These are phyloP conservation scores for Glomeris maerens DNA, from an alignment of 1,140 invertebrate genomes.

Conservation along the genomic window DNA sequence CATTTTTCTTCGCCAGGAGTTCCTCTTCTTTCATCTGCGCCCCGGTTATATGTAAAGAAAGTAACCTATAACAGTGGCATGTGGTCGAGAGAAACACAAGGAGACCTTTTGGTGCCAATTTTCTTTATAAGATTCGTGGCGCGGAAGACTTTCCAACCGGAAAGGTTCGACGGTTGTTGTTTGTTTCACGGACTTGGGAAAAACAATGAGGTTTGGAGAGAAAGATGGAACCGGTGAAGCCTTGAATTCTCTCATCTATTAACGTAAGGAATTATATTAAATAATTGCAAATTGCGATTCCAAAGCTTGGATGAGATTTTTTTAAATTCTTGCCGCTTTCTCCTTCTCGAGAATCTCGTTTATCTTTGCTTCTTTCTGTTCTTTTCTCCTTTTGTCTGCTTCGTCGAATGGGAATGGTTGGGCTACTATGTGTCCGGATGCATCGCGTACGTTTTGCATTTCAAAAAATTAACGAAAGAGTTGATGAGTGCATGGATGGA, in stretches of 20 bases:
- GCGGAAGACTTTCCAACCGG: neutral
- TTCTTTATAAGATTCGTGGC: neutral
- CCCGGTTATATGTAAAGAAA: neutral
- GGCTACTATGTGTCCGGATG: neutral
- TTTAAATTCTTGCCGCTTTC: conserved; percentile 8
- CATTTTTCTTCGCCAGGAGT: neutral
- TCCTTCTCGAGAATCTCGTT: conserved; percentile 12
- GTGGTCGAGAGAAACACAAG: neutral
- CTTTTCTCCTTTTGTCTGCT: neutral
- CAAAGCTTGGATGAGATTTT: neutral
- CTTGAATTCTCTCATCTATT: neutral
- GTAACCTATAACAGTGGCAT: neutral
- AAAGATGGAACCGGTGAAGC: neutral
- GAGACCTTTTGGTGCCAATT: neutral
- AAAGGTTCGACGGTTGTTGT: neutral
- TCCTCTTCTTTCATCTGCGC: conserved; percentile 1
- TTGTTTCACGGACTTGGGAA: neutral
- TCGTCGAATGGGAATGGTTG: conserved; percentile 1
- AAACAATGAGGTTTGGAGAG: neutral
- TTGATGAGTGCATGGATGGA: neutral
- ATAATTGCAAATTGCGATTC: neutral
- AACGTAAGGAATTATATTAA: neutral
- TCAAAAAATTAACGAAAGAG: neutral
- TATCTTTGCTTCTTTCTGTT: conserved; percentile 13
- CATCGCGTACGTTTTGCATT: neutral